Evolutionary conservation across 2,888 invertebrate species (phyloP).

Genomic region (Rhagium mordax): DNA sequence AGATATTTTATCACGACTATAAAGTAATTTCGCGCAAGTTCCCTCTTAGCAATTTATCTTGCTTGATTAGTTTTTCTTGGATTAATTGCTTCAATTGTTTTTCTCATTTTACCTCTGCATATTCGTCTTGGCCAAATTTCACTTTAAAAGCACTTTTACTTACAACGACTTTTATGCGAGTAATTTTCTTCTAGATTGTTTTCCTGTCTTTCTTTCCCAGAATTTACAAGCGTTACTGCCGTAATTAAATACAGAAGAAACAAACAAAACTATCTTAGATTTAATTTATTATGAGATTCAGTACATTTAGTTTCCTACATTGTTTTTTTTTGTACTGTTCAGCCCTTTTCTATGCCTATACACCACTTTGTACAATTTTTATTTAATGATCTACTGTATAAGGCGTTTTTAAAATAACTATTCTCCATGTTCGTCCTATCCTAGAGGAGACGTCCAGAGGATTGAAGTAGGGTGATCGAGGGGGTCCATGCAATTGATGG

Average conservation of each 20-base stretch:
- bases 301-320: conserved; percentile 9
- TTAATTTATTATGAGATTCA: conserved; percentile 40
- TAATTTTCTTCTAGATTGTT: conserved; percentile 61
- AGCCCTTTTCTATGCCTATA: too few relatives aligned
- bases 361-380: too few relatives aligned
- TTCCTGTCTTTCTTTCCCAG: conserved; percentile 52
- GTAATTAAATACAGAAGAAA: conserved; percentile 54
- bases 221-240: conserved; percentile 49
- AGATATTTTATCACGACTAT: conserved; percentile 70
- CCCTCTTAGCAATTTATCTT: conserved; percentile 69
- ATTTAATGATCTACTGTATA: too few relatives aligned
- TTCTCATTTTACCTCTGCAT: conserved; percentile 69
- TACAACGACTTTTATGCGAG: conserved; percentile 60
- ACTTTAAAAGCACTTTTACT: conserved; percentile 63
- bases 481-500: too few relatives aligned
- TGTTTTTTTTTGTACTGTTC: background rate
- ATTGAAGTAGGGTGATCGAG: too few relatives aligned
- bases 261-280: conserved; percentile 52
- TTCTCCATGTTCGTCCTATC: too few relatives aligned
- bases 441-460: too few relatives aligned
- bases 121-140: conserved; percentile 68
- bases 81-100: conserved; percentile 72
- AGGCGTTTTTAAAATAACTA: too few relatives aligned
- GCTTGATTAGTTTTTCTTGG: conserved; percentile 72
- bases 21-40: conserved; percentile 69